A percentile compares a stretch with the other conserved stretches of the same genome.
phyloP scores from a whole-genome alignment of 2,113 vertebrate genomes.

The Atlantisia rogersi region DNA sequence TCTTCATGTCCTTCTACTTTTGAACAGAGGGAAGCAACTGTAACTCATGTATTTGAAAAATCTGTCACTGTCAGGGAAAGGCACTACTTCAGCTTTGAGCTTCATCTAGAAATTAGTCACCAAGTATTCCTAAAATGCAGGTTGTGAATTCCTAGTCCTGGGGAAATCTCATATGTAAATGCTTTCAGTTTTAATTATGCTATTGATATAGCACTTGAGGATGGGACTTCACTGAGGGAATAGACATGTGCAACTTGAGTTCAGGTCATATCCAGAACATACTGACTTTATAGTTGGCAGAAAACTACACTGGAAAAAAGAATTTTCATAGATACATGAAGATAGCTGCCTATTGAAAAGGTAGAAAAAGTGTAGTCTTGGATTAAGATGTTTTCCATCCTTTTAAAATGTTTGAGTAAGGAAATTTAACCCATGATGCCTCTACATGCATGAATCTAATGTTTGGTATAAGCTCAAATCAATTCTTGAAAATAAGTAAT shows the following conservation, averaged over 20 bases:
- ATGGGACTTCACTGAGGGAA: neutral
- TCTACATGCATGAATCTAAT: neutral
- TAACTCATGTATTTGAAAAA: neutral
- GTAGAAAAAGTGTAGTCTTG: neutral
- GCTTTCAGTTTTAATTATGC: neutral
- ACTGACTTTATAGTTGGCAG: neutral
- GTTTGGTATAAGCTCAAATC: neutral
- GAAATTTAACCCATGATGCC: neutral
- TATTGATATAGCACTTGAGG: neutral
- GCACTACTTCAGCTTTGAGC: neutral
- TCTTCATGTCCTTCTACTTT: neutral
- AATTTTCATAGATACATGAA: neutral
- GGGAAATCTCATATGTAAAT: neutral
- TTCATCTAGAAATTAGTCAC: neutral
- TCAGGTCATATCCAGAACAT: neutral
- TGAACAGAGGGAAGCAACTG: neutral
- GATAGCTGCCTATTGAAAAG: neutral
- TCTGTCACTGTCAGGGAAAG: neutral
- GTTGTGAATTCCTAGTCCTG: neutral
- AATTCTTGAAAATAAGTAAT: neutral
- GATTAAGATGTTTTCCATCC: neutral
- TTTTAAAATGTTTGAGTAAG: neutral
- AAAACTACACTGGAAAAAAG: neutral
- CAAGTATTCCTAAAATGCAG: neutral
- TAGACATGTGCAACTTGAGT: neutral